phyloP scores from a whole-genome alignment of 1,140 invertebrate genomes.

The Meteorus sp. region DNA sequence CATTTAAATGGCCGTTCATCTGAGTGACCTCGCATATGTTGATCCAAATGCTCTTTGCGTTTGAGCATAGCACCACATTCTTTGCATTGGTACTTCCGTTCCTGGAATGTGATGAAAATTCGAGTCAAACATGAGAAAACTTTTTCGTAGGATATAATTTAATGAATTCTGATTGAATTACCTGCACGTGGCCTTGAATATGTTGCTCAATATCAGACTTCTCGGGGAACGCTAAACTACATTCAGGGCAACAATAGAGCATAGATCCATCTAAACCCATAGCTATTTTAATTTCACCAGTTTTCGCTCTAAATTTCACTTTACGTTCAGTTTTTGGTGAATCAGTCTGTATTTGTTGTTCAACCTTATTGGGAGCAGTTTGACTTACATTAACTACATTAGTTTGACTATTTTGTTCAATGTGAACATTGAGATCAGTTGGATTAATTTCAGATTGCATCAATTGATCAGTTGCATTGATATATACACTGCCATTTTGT shows the following conservation, averaged over 20 bases:
- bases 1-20: constrained; percentile 71
- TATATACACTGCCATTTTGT: constrained; percentile 46
- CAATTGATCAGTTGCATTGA: constrained; percentile 45
- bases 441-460: constrained; percentile 47
- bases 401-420: constrained; percentile 38
- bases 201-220: constrained; percentile 54
- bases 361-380: constrained; percentile 39
- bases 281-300: constrained; percentile 56
- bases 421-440: constrained; percentile 48
- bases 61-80: constrained; percentile 58
- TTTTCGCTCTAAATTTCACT: constrained; percentile 56
- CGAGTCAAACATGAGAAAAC: background rate
- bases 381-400: background rate
- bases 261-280: constrained; percentile 52
- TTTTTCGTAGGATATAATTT: background rate
- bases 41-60: constrained; percentile 61
- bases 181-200: constrained; percentile 55
- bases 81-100: constrained; percentile 57
- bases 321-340: constrained; percentile 54
- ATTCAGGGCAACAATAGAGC: constrained; percentile 58
- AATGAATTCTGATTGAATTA: constrained; percentile 22
- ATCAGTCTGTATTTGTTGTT: constrained; percentile 49
- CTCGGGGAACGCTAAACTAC: constrained; percentile 52
- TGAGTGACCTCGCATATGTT: constrained; percentile 72
- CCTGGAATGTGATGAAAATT: constrained; percentile 40